Base-by-base conservation (phyloP, 2,888 invertebrate genomes). In the Lissocephala sabroskyi region DNA sequence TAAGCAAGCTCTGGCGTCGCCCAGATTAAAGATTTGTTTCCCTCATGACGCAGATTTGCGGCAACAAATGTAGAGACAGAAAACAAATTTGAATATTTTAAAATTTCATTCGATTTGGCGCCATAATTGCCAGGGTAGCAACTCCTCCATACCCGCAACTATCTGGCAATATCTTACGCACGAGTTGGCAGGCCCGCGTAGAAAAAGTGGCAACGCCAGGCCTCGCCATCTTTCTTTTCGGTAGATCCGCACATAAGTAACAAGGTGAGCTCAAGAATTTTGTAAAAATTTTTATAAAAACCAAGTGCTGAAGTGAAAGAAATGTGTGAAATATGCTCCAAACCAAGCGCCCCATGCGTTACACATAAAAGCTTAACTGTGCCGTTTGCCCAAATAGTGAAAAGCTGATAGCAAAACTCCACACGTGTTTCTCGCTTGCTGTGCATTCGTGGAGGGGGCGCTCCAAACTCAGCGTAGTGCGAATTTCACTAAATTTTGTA, bases 191-290 rank as follows among this genome's bases (percentile, higher is more conserved):
- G 36, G 14, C 4, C 18, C 36, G 19, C 23, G 7, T n/a, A n/a
- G n/a, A n/a, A n/a, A n/a, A n/a, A n/a, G n/a, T n/a, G n/a, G n/a
- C n/a, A n/a, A n/a, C n/a, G n/a, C n/a, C n/a, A n/a, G n/a, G n/a
- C n/a, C n/a, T n/a, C n/a, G 59, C 73, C 70, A 76, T 83, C 80
- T 80, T 83, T 81, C 83, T 82, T 82, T 81, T 82, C 75, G 73
- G 74, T 68, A 71, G 68, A 76, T 68, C 70, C 67, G 68, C 73
- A 71, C 62, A 61, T 50, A 68, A 82, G 82, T 81, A 78, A 80
- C 73, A 68, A 83, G 84, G 84, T 82, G 64, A 68, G 78, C n/a
- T 66, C 52, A 46, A 53, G 44, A 37, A 46, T 65, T 51, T 73
- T 63, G 58, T 46, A 40, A 56, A 73, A 56, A 49, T 61, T 50